Evolutionary conservation across 2,888 invertebrate species (phyloP), one percentile per base, ranked within the genome.

Genomic region (Mimachlamys varia): DNA sequence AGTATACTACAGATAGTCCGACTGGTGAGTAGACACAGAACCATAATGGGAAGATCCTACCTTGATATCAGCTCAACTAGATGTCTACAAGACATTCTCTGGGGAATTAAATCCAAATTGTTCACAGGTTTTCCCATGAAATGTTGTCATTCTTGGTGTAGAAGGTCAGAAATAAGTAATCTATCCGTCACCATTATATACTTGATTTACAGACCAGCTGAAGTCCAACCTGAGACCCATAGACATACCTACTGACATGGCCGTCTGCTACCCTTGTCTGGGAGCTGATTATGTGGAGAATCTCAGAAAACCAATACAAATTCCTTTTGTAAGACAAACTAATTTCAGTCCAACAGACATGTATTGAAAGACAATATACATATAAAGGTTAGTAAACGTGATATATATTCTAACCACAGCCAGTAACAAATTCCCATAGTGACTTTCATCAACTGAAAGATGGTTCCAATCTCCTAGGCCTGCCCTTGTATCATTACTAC

Each of bases 101-200:
- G 7, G 76, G 27, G 76, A 76, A 27, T 76, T 27, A 76, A 76
- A 76, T 76, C 76, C 76, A 76, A 76, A 76, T 76, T 76, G 76
- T 76, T 76, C 33, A 12, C 76, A 76, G 76, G 33, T 76, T 76
- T 76, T 33, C 76, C 12, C 76, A 27, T 76, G 76, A 76, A 76
- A 76, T 76, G 76, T 33, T 2, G 13, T 76, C 33, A 76, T 76
- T 76, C 13, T 58, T 76, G 76, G 27, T 76, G 76, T 33, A 33
- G 76, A 76, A 76, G 76, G 76, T 76, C 76, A 76, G 76, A 27
- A 27, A 76, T 62, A 76, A 76, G 76, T 76, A 33, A 76, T 76
- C 76, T 33, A 33, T 27, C 76, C 2, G 76, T 76, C 4, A 76
- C 22, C 76, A 76, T 22, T 76, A 76, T 58, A 58, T 19, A 22